Percentiles rank a stretch among this genome's conserved stretches.
Evolutionary conservation across 2,888 invertebrate species (phyloP).

Genomic region (Cantharis rustica): DNA sequence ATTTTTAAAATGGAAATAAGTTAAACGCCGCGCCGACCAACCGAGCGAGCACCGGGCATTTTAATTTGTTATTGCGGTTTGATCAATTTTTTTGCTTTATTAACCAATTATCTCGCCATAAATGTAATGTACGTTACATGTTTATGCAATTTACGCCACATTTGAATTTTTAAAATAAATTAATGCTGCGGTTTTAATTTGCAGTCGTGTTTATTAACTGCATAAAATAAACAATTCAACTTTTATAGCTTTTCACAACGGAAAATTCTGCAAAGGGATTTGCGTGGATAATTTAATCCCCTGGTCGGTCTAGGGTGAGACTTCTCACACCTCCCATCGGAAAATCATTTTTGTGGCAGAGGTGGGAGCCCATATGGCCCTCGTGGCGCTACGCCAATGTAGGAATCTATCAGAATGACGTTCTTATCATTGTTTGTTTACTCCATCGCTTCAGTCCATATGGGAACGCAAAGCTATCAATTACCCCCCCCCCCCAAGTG

Average conservation of each 20-base stretch:
- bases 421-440: too few species aligned
- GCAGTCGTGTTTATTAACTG: conserved; percentile 16
- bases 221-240: conserved; percentile 4
- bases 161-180: conserved; percentile 31
- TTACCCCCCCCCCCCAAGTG: too few species aligned
- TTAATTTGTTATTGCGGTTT: conserved; percentile 17
- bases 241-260: neutral
- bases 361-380: too few species aligned
- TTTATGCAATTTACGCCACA: conserved; percentile 24
- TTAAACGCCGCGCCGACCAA: conserved; percentile 15
- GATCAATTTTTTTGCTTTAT: conserved; percentile 19
- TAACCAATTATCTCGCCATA: conserved; percentile 12
- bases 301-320: neutral
- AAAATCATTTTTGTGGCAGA: too few species aligned
- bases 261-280: neutral
- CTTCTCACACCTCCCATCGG: neutral
- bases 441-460: too few species aligned
- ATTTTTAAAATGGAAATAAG: conserved; percentile 19
- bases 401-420: too few species aligned
- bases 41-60: conserved; percentile 12
- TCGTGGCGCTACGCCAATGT: too few species aligned
- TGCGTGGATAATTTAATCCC: neutral
- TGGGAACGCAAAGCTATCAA: too few species aligned
- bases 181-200: conserved; percentile 25
- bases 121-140: conserved; percentile 10